Conservation (phyloP, 37 sponge, comb jelly and placozoan species). For the Haliclona indistincta region DNA sequence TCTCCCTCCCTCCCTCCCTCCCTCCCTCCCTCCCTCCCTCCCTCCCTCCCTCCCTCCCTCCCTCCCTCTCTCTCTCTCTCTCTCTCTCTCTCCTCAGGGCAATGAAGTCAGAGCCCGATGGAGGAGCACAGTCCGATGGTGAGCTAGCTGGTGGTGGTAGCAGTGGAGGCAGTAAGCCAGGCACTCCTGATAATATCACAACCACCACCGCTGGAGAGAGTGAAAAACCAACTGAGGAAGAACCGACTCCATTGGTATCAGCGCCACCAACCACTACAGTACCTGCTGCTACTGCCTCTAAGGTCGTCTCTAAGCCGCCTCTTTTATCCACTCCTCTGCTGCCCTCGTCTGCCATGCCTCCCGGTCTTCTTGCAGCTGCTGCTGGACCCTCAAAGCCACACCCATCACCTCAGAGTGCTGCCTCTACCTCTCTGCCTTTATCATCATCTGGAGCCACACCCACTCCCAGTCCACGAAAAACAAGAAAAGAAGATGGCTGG, state of each 20-base stretch:
- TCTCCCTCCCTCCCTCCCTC: constrained; percentile 5
- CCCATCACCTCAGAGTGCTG: not conserved
- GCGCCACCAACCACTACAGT: not conserved
- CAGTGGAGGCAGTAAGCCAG: no score
- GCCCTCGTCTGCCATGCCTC: not conserved
- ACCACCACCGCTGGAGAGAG: no score
- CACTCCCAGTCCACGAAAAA: constrained; percentile 71
- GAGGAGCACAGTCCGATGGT: constrained; percentile 25
- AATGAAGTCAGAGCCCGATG: not conserved
- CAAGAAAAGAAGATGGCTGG: constrained; percentile 88
- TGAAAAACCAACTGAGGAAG: no score
- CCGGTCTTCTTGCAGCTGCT: not conserved
- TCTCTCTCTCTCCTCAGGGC: constrained; percentile 1
- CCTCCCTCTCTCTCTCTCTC: constrained; percentile 7
- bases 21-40: not conserved
- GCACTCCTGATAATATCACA: no score
- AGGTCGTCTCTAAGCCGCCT: not conserved
- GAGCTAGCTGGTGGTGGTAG: constrained; percentile 7
- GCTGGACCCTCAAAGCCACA: not conserved
- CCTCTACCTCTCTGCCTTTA: not conserved
- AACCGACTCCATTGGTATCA: no score
- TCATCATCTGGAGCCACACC: no score
- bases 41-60: constrained; percentile 6
- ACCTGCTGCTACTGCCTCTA: not conserved
- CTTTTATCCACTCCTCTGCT: no score